Evolutionary conservation across 2,888 invertebrate species (phyloP).

Genomic region (Alcis repandata): DNA sequence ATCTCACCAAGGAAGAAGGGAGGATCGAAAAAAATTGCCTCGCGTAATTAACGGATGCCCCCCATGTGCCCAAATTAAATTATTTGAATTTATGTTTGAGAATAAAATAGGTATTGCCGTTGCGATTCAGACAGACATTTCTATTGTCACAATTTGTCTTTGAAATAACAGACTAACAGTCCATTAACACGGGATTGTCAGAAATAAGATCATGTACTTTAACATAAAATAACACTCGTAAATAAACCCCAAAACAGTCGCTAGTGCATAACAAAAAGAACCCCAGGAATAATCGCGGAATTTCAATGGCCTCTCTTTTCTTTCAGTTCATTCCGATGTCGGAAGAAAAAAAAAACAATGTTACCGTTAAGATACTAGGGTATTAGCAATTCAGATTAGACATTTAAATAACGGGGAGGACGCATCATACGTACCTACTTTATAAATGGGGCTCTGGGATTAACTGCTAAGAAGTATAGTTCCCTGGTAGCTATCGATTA

Average conservation of each 20-base stretch:
- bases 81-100: too few species aligned
- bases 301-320: constrained; percentile 5
- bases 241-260: constrained; percentile 11
- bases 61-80: too few species aligned
- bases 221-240: neutral
- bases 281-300: constrained; percentile 18
- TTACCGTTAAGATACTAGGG: constrained; percentile 27
- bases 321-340: constrained; percentile 17
- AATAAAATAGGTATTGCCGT: too few species aligned
- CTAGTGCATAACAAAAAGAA: constrained; percentile 21
- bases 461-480: neutral
- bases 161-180: neutral
- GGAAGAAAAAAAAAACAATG: constrained; percentile 40
- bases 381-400: constrained; percentile 52
- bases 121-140: neutral
- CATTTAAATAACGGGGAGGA: constrained; percentile 45
- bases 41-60: too few species aligned
- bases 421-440: constrained; percentile 43
- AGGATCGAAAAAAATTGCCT: too few species aligned
- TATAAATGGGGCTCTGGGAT: constrained; percentile 9
- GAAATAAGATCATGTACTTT: neutral
- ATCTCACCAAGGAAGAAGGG: too few species aligned
- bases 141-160: neutral
- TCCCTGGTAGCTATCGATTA: constrained; percentile 4
- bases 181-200: neutral